phyloP scores from a whole-genome alignment of 2,888 invertebrate genomes.

The Heliconius cydno region DNA sequence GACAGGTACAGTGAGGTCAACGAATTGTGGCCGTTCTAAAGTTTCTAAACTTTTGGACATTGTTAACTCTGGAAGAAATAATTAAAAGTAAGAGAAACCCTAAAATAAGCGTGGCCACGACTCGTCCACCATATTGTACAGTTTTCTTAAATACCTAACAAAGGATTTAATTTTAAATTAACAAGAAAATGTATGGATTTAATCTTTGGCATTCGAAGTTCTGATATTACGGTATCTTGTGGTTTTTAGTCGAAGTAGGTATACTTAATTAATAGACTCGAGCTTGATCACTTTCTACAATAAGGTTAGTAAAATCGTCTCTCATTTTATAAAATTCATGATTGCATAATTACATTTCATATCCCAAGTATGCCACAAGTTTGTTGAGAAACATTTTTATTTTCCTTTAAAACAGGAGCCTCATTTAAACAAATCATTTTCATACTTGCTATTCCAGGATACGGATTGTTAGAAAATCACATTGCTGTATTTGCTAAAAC shows the following conservation, averaged over 20 bases:
- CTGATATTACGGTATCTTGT: neutral
- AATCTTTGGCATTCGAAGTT: neutral
- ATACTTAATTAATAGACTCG: neutral
- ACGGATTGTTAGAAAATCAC: conserved; percentile 76
- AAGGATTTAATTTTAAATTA: neutral
- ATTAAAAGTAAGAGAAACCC: neutral
- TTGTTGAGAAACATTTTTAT: neutral
- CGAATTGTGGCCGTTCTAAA: neutral
- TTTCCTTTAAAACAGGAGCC: conserved; percentile 28
- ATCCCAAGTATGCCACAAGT: neutral
- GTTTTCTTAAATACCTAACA: no score
- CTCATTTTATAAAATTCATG: neutral
- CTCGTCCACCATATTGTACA: neutral
- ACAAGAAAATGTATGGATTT: neutral
- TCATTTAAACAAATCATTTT: conserved; percentile 20
- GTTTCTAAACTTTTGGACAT: neutral
- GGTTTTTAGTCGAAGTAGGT: neutral
- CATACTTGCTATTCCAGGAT: conserved; percentile 65
- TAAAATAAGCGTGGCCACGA: neutral
- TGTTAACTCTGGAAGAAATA: neutral
- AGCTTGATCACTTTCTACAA: neutral
- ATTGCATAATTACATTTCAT: neutral
- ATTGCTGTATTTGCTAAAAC: conserved; percentile 74
- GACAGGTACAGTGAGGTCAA: neutral
- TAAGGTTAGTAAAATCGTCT: neutral